Evolutionary conservation across 2,888 invertebrate genomes (phyloP).

Genomic region (Ochropleura plecta): DNA sequence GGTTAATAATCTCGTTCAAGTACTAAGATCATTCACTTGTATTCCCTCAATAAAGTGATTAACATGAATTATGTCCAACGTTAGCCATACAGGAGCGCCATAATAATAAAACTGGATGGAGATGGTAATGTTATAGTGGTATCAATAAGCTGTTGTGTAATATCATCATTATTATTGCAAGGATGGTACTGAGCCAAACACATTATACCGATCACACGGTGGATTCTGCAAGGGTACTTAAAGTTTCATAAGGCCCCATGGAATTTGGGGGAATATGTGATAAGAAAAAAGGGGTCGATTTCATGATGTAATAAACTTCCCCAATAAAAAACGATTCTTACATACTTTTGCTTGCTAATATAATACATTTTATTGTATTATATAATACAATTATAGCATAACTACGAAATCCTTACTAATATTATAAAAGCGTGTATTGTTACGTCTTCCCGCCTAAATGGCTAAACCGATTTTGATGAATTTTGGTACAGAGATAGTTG

Average conservation of each 20-base stretch:
- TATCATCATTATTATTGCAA: conserved; percentile 32
- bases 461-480: no score
- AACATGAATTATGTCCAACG: neutral
- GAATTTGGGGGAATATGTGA: neutral
- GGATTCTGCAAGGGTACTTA: neutral
- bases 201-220: neutral
- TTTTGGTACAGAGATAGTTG: no score
- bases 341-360: neutral
- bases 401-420: no score
- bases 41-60: neutral
- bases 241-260: conserved; percentile 3
- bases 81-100: neutral
- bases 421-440: no score
- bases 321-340: neutral
- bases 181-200: conserved; percentile 7
- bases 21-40: neutral
- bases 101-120: conserved; percentile 19
- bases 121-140: conserved; percentile 8
- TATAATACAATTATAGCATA: neutral
- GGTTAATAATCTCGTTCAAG: neutral
- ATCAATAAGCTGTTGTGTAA: conserved; percentile 19
- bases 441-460: no score
- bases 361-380: neutral
- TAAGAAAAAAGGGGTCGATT: neutral
- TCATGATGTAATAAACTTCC: neutral